Base-by-base conservation (phyloP, 2,113 vertebrate species). In the Chamaetylas fuelleborni region DNA sequence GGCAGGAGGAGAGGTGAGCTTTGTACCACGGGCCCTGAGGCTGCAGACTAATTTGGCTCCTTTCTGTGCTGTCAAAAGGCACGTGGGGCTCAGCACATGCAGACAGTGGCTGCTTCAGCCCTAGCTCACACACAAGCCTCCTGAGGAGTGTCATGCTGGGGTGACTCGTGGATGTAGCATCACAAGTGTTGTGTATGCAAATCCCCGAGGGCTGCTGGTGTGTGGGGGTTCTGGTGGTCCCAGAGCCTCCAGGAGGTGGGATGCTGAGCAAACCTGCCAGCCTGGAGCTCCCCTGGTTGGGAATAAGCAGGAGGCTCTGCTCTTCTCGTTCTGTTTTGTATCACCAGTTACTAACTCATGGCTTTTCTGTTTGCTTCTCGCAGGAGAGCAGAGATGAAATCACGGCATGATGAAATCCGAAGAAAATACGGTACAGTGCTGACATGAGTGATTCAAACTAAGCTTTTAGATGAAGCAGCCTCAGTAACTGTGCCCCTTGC, bases 351-450 rank as follows among this genome's bases (percentile, higher is more conserved):
- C 29, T 58, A 47, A 61, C 34, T 70, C 5, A 1, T 31, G 43
- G 29, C 31, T 73, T 66, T 79, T 93, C 47, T 77, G 47, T 78
- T 93, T 82, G 31, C 86, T 57, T 93, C 84, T 94, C 93, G 58
- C 93, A 99, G 99, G 98, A 98, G 98, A 96, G 96, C 98, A 9
- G 99, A 99, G 95, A 99, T 99, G 99, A 99, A 98, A 74, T 96
- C 97, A 34, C 98, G 99, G 83, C 99, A 99, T 7, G 99, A 99
- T 11, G 99, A 99, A 93, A 99, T 99, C 94, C 98, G 99, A 81
- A 98, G 97, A 38, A 99, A 99, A 98, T 99, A 99, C 0, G 99
- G 99, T 99, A 97, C 98, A 31, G 77, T 54, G 56, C 53, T 80
- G 74, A 43, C 0, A 12, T 1, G 9, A 74, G 73, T 9, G 13